phyloP scores from a whole-genome alignment of 2,113 vertebrate species.

The Tragulus kanchil region DNA sequence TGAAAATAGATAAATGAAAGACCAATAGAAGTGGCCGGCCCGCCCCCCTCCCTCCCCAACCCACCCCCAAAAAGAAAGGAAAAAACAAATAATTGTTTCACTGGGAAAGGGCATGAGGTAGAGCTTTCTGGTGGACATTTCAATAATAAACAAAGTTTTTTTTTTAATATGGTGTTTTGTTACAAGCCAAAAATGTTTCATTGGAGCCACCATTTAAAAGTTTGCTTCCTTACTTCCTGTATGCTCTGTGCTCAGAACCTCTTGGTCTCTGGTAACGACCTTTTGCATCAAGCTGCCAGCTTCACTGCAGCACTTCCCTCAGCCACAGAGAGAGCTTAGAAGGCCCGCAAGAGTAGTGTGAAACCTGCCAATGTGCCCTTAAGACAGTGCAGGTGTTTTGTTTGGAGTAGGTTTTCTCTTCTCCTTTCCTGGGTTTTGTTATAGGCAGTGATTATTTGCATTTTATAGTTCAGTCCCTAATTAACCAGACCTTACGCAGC shows the following conservation, averaged over 20 bases:
- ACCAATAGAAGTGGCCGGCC: too few species aligned
- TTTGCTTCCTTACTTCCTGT: background rate
- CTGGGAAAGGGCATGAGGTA: background rate
- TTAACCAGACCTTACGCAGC: background rate
- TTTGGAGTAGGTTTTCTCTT: background rate
- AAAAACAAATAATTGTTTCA: background rate
- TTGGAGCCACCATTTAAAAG: background rate
- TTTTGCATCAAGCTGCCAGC: background rate
- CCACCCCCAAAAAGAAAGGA: too few species aligned
- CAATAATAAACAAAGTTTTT: background rate
- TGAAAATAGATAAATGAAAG: too few species aligned
- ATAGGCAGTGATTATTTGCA: background rate
- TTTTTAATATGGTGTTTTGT: background rate
- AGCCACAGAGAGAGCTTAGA: background rate
- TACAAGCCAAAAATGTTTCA: constrained; percentile 1
- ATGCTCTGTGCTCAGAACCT: background rate
- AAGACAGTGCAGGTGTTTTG: background rate
- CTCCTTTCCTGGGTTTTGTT: background rate
- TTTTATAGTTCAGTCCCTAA: constrained; percentile 1
- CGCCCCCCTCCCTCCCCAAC: too few species aligned
- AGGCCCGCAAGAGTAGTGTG: background rate
- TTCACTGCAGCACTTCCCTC: background rate
- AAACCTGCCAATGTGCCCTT: background rate
- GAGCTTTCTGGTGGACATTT: background rate
- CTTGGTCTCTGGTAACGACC: background rate